Percentiles rank a stretch among this genome's conserved stretches.
Evolutionary conservation across 2,888 invertebrate genomes (phyloP).

Genomic region (Amitus sp.): DNA sequence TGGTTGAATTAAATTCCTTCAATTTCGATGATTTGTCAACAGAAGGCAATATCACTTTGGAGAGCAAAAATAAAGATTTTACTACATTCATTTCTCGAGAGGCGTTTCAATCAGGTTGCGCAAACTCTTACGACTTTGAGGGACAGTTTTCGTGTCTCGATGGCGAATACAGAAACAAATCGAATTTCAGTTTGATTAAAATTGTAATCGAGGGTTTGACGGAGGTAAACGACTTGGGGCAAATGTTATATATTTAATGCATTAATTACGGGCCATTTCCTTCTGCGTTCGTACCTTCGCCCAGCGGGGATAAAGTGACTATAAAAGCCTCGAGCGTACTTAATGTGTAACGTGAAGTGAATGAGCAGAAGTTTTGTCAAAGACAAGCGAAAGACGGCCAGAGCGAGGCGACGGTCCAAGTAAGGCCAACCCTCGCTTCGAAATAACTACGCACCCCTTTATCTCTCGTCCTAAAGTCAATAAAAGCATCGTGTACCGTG

Average conservation of each 20-base stretch:
- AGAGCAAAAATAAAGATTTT: neutral
- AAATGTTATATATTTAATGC: slow-evolving; percentile 53
- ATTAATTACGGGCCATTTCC: slow-evolving; percentile 48
- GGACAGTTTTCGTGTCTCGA: neutral
- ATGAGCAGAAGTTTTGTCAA: slow-evolving; percentile 35
- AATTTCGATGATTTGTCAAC: slow-evolving; percentile 3
- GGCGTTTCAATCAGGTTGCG: neutral
- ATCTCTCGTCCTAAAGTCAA: slow-evolving; percentile 8
- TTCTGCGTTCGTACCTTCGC: slow-evolving; percentile 28
- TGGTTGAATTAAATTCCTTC: neutral
- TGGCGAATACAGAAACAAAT: neutral
- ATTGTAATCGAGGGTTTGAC: neutral
- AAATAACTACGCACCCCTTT: slow-evolving; percentile 9
- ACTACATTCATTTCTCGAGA: neutral
- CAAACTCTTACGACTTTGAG: neutral
- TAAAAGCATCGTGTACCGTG: slow-evolving; percentile 7
- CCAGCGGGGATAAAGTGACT: slow-evolving; percentile 14
- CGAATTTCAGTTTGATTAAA: slow-evolving; percentile 1
- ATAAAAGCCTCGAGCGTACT: slow-evolving; percentile 23
- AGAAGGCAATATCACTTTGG: neutral
- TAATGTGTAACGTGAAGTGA: slow-evolving; percentile 32
- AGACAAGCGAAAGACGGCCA: slow-evolving; percentile 28
- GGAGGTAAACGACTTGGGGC: slow-evolving; percentile 25
- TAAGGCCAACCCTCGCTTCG: slow-evolving; percentile 1
- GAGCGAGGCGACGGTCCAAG: slow-evolving; percentile 5